These are phyloP conservation scores for Pantherophis guttatus DNA, from an alignment of 2,113 vertebrate genomes.

Conservation along the genomic window DNA sequence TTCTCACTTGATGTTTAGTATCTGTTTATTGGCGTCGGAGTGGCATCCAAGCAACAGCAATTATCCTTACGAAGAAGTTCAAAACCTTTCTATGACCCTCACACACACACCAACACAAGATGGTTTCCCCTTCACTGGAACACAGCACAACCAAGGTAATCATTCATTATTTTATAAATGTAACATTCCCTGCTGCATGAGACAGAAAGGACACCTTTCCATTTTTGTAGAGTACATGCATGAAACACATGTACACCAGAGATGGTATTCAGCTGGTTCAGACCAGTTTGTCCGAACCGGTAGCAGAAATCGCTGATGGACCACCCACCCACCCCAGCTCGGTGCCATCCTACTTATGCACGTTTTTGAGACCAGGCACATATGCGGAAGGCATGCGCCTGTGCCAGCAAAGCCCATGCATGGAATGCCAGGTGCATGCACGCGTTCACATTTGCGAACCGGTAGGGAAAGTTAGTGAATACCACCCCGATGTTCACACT, in stretches of 20 bases:
- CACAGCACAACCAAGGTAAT: background rate
- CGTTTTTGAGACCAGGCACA: no score
- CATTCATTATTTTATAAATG: background rate
- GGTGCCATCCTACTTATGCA: no score
- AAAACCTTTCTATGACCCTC: background rate
- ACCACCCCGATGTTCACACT: no score
- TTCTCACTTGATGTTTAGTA: background rate
- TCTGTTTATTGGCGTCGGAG: background rate
- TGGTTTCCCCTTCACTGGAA: background rate
- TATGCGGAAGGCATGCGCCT: rapidly evolving
- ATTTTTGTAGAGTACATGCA: background rate
- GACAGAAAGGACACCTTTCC: background rate
- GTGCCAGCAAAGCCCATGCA: no score
- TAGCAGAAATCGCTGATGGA: no score
- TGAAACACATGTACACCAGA: background rate
- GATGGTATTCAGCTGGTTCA: no score
- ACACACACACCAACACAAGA: background rate
- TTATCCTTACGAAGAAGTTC: background rate
- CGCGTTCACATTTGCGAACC: no score
- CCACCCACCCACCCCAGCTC: no score
- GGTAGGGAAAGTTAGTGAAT: no score
- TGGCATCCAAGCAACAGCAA: background rate
- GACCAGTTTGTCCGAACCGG: no score
- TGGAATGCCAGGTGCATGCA: no score
- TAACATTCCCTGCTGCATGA: background rate